These are phyloP conservation scores for Plagodis dolabraria DNA, from an alignment of 2,888 invertebrate species.

Conservation along the genomic window DNA sequence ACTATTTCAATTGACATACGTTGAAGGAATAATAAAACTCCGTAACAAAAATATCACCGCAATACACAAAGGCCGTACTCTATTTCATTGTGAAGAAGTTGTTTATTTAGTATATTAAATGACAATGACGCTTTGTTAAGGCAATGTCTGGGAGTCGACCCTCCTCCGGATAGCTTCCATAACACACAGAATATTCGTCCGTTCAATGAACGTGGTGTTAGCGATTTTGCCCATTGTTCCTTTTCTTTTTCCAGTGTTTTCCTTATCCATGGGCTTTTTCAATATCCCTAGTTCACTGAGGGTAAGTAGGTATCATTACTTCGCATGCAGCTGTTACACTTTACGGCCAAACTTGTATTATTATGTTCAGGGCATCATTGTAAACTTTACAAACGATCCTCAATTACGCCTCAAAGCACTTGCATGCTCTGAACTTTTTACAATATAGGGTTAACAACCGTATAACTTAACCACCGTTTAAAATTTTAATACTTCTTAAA, in stretches of 20 bases:
- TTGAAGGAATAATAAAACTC: slow-evolving; percentile 22
- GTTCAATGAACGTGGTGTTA: slow-evolving; percentile 57
- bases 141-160: slow-evolving; percentile 50
- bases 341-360: slow-evolving; percentile 76
- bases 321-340: slow-evolving; percentile 77
- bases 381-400: slow-evolving; percentile 63
- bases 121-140: slow-evolving; percentile 59
- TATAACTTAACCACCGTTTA: slow-evolving; percentile 11
- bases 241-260: slow-evolving; percentile 55
- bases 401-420: slow-evolving; percentile 49
- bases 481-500: slow-evolving; percentile 3
- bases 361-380: slow-evolving; percentile 70
- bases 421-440: slow-evolving; percentile 31
- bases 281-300: slow-evolving; percentile 49
- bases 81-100: slow-evolving; percentile 33
- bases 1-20: slow-evolving; percentile 31
- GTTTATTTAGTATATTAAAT: slow-evolving; percentile 56
- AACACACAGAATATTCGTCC: slow-evolving; percentile 50
- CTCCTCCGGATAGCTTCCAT: slow-evolving; percentile 53
- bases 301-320: slow-evolving; percentile 62
- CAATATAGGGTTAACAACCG: slow-evolving; percentile 17
- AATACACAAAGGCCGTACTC: slow-evolving; percentile 31
- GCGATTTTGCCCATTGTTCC: slow-evolving; percentile 50
- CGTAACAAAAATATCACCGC: slow-evolving; percentile 18
- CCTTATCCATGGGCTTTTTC: slow-evolving; percentile 58